phyloP scores from a whole-genome alignment of 2,797 vertebrate genomes.

The Trematomus bernacchii region DNA sequence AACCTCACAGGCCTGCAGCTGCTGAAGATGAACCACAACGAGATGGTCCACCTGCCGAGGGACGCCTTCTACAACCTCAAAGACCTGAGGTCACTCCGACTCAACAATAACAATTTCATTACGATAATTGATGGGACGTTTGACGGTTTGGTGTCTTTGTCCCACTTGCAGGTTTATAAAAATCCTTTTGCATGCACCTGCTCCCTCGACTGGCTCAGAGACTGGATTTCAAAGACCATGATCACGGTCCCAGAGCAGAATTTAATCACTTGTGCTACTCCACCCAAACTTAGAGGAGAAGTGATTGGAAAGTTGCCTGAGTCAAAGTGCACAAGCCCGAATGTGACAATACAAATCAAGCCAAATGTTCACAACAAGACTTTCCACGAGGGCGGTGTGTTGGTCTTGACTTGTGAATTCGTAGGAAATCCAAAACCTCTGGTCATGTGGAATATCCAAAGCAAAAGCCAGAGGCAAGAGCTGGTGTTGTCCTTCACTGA shows the following conservation, averaged over 20 bases:
- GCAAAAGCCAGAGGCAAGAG: slow-evolving; percentile 82
- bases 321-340: slow-evolving; percentile 84
- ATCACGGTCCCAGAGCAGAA: slow-evolving; percentile 87
- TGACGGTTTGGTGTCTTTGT: slow-evolving; percentile 88
- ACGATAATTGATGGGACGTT: slow-evolving; percentile 91
- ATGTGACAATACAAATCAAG: slow-evolving; percentile 80
- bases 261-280: slow-evolving; percentile 88
- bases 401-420: slow-evolving; percentile 88
- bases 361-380: slow-evolving; percentile 77
- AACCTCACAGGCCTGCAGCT: slow-evolving; percentile 91
- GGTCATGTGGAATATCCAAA: slow-evolving; percentile 89
- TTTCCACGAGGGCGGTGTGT: slow-evolving; percentile 81
- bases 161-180: slow-evolving; percentile 92
- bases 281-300: slow-evolving; percentile 85
- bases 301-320: slow-evolving; percentile 82
- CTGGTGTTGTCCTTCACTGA: slow-evolving; percentile 78
- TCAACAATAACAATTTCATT: slow-evolving; percentile 92
- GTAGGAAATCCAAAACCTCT: slow-evolving; percentile 88
- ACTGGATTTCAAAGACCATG: slow-evolving; percentile 88
- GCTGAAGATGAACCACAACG: slow-evolving; percentile 96
- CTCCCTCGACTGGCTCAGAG: slow-evolving; percentile 91
- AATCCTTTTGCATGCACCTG: slow-evolving; percentile 94
- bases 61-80: slow-evolving; percentile 89
- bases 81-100: slow-evolving; percentile 91
- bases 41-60: slow-evolving; percentile 88